Conservation (phyloP, 2,888 invertebrate species). For the Odontocerum albicorne region DNA sequence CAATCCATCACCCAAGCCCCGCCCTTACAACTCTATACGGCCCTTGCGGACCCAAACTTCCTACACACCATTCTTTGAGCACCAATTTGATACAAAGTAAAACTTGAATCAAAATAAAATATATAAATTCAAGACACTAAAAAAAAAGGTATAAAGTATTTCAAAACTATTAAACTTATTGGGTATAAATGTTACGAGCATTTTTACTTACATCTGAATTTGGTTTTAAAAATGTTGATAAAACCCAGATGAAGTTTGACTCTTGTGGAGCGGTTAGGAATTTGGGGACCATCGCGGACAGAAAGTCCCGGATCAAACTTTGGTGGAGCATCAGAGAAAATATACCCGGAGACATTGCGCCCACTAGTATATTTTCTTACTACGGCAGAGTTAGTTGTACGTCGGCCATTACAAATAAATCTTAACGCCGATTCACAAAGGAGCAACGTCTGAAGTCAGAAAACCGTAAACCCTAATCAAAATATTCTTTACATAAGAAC, state of each 20-base stretch:
- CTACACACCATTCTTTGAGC: neutral
- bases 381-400: slow-evolving; percentile 47
- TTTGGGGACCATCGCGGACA: slow-evolving; percentile 39
- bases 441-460: neutral
- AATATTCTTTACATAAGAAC: neutral
- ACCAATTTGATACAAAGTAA: neutral
- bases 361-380: slow-evolving; percentile 49
- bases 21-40: slow-evolving; percentile 66
- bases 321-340: slow-evolving; percentile 28
- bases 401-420: slow-evolving; percentile 54
- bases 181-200: no score
- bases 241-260: neutral
- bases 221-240: neutral
- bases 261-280: slow-evolving; percentile 36
- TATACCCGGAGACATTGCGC: slow-evolving; percentile 41
- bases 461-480: neutral
- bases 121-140: neutral
- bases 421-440: slow-evolving; percentile 37
- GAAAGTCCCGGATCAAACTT: slow-evolving; percentile 38
- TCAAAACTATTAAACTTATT: no score
- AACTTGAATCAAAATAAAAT: neutral
- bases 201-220: neutral
- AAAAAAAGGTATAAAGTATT: no score
- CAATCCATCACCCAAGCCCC: slow-evolving; percentile 61
- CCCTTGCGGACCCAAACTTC: slow-evolving; percentile 45